A percentile compares a stretch with the other conserved stretches of the same genome.
Conservation (phyloP, 64 coral and sea anemone species). For the Montipora sp. region DNA sequence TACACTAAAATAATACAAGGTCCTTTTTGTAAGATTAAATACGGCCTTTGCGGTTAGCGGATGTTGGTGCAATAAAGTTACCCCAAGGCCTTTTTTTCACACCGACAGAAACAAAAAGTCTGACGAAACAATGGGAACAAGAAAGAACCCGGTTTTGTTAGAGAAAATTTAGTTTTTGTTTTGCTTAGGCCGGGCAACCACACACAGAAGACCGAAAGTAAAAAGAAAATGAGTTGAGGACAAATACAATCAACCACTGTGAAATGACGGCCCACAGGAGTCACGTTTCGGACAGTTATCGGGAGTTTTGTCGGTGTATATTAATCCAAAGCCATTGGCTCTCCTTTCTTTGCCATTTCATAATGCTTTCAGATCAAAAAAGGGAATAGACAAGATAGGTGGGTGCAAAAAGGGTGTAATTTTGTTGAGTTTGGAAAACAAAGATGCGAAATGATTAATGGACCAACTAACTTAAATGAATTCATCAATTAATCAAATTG, state of each 20-base stretch:
- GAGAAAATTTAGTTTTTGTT: neutral
- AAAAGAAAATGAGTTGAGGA: neutral
- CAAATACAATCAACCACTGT: slow-evolving; percentile 33
- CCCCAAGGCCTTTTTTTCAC: neutral
- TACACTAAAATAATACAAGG: neutral
- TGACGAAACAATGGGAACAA: neutral
- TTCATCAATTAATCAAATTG: too few relatives aligned
- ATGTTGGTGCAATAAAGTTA: too few relatives aligned
- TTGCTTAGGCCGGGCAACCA: neutral
- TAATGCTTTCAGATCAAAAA: neutral
- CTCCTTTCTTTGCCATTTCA: neutral
- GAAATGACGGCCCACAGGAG: neutral
- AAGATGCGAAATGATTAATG: too few relatives aligned
- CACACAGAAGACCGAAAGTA: slow-evolving; percentile 27
- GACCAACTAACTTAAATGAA: too few relatives aligned
- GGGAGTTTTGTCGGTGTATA: neutral
- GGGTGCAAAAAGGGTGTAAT: neutral
- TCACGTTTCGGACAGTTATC: neutral
- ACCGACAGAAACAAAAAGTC: neutral
- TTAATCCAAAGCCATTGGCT: neutral
- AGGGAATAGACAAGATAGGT: neutral
- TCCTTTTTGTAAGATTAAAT: neutral
- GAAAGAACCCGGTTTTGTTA: neutral
- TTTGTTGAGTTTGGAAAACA: neutral
- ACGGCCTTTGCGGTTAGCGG: neutral